phyloP scores from a whole-genome alignment of 2,113 vertebrate genomes.

The Cervus canadensis region DNA sequence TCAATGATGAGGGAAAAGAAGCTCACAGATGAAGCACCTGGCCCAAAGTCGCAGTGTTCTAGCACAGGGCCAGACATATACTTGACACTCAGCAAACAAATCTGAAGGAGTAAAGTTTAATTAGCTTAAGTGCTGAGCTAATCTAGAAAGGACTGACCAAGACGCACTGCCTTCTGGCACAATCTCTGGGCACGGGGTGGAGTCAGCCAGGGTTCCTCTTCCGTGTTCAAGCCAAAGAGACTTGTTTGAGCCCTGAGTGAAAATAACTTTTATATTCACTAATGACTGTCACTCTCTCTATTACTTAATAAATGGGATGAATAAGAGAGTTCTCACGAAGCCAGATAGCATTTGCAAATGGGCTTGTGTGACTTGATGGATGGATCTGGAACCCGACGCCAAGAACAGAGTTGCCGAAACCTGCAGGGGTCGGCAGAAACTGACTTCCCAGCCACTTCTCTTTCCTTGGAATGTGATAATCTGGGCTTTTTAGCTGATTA shows the following conservation, averaged over 20 bases:
- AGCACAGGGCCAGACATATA: not conserved
- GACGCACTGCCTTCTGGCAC: constrained; percentile 3
- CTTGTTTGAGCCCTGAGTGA: constrained; percentile 40
- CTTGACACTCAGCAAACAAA: not conserved
- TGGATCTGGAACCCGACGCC: not conserved
- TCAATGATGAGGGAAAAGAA: not conserved
- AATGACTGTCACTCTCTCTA: constrained; percentile 67
- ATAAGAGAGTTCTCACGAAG: constrained; percentile 32
- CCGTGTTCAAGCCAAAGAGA: constrained; percentile 15
- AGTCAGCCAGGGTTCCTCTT: constrained; percentile 54
- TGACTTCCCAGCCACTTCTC: not conserved
- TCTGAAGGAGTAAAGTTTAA: constrained; percentile 32
- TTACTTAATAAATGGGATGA: constrained; percentile 63
- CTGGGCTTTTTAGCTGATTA: constrained; percentile 58
- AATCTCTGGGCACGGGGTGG: not conserved
- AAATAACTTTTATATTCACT: constrained; percentile 66
- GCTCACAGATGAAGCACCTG: not conserved
- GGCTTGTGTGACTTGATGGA: constrained; percentile 29
- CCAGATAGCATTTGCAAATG: constrained; percentile 57
- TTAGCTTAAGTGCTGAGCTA: constrained; percentile 63
- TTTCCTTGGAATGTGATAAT: not conserved
- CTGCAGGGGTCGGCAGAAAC: constrained; percentile 33
- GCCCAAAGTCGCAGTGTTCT: not conserved
- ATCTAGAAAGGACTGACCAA: constrained; percentile 48
- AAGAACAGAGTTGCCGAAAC: constrained; percentile 5